Evolutionary conservation across 1,140 invertebrate genomes (phyloP), one percentile per base, ranked within the genome.

Genomic region (Leptoteleia sp.): DNA sequence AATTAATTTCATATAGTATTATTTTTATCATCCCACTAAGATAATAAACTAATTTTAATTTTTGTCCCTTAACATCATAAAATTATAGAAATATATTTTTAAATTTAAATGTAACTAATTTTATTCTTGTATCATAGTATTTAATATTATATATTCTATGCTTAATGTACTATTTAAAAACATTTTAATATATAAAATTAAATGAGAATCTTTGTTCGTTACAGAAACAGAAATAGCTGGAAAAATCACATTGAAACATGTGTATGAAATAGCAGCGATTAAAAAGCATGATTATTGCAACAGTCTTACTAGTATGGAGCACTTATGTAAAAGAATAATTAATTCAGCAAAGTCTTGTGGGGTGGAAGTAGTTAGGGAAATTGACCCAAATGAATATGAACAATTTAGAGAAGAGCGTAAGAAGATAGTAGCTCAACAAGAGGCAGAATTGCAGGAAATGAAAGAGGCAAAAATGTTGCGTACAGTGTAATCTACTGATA

Each of bases 221-320:
- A 37, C 12, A 68, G 61, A 8, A 3, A 3, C 4, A 1, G 68
- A 72, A 48, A 6, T 62, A 33, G 35, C 93, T 82, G 98, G 98
- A 0, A 98, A 95, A 91, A 92, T 99, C 45, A 97, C 97, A 1
- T 83, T 98, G 0, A 99, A 99, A 88, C 98, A 99, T 90, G 88
- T 99, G 22, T 99, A 99, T 90, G 98, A 99, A 93, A 99, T 99
- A 84, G 98, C 98, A 0, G 92, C 94, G 89, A 96, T 99, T 1
- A 99, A 99, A 90, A 91, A 92, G 9, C 85, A 95, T 87, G 98
- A 99, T 91, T 70, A 67, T 35, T 19, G 13, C 29, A 55, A 59
- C 59, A 38, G 31, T 5, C 89, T 93, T 17, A 83, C 92, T 7
- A 89, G 71, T 17, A 82, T 97, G 33, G 79, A 97, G 89, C 91